phyloP scores from a whole-genome alignment of 2,888 invertebrate genomes.

The Rosalia funebris region DNA sequence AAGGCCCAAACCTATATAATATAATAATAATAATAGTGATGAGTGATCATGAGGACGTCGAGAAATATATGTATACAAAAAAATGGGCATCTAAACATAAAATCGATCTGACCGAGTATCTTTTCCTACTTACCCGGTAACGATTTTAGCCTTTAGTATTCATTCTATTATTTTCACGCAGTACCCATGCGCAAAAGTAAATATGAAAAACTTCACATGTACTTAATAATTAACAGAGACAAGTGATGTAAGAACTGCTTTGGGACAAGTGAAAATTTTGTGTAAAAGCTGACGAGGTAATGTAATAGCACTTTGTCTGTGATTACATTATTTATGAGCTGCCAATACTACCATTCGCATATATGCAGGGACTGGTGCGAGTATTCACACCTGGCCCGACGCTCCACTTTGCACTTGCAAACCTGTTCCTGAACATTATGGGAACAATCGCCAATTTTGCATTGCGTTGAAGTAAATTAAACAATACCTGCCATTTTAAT shows the following conservation, averaged over 20 bases:
- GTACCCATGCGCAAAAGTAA: no score
- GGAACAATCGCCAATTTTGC: constrained; percentile 27
- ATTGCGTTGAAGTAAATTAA: constrained; percentile 24
- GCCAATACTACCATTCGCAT: constrained; percentile 58
- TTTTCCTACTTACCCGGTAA: no score
- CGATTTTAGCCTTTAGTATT: no score
- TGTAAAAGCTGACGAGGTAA: constrained; percentile 43
- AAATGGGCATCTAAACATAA: no score
- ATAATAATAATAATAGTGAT: no score
- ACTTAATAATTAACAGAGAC: background rate
- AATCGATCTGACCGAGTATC: no score
- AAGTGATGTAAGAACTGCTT: background rate
- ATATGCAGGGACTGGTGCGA: constrained; percentile 55
- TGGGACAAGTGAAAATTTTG: constrained; percentile 18
- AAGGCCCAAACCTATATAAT: no score
- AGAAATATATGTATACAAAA: no score
- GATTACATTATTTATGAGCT: constrained; percentile 62
- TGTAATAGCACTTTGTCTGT: constrained; percentile 59
- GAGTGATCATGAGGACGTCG: no score
- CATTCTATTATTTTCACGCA: no score
- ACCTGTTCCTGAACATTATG: constrained; percentile 22
- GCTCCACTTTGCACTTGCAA: constrained; percentile 30
- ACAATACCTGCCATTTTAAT: constrained; percentile 22
- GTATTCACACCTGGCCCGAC: constrained; percentile 54
- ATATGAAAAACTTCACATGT: no score